Base-by-base conservation (phyloP, 2,113 vertebrate genomes). In the Echinops telfairi region DNA sequence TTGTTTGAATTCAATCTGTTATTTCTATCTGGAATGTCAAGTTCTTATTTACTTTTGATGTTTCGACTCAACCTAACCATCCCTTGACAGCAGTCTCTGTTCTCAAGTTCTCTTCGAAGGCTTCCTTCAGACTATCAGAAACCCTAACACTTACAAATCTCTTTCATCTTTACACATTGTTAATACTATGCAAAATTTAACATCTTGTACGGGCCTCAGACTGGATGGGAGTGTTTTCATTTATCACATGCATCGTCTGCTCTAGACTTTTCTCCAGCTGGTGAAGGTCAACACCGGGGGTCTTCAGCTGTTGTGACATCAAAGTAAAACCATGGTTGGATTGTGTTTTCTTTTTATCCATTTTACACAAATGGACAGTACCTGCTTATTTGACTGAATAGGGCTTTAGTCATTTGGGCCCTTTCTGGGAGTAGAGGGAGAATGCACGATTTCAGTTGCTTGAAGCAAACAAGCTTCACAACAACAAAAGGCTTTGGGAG, bases 121-220 rank as follows among this genome's bases (percentile, higher is more conserved):
- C 27, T 9, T 88, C 40, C 27, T 9, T 88, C 40, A 73, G 25
- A 31, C 36, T 17, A 23, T 64, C 79, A 79, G 6, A 85, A 93
- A 62, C 31, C 47, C 40, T 71, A 38, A 19, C 36, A 0, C 47
- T 93, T 75, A 76, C 1, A 25, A 62, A 2, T 89, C 43, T 25
- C 17, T 94, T 89, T 80, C 47, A 81, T 7, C 76, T 89, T 60
- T 82, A 16, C 43, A 4, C 36, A 33, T 88, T 78, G 53, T 53
- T 53, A 53, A 14, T 40, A 66, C 83, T 89, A 38, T 83, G 86
- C 81, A 88, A 94, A 89, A 29, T 58, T 91, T 86, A 96, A 79
- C 31, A 91, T 71, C 64, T 68, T 83, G 27, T 70, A 11, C 86
- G 71, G 81, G 66, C 33, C 66, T 89, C 38, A 80, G 33, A 92